These are phyloP conservation scores for Panthera uncia DNA, from an alignment of 2,113 vertebrate species.

Conservation along the genomic window DNA sequence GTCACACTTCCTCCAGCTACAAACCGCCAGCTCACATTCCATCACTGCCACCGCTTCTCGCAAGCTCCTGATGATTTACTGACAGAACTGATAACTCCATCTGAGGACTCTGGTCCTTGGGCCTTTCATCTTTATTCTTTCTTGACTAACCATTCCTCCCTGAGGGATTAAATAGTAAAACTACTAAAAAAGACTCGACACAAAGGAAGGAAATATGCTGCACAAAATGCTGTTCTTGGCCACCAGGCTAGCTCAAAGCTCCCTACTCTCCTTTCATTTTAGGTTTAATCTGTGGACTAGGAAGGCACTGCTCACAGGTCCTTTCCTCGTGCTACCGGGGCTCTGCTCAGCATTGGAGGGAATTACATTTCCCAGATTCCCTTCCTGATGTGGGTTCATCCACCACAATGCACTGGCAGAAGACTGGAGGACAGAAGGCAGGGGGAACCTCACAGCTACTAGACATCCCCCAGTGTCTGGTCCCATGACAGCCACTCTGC, in stretches of 20 bases:
- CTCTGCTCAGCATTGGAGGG: not conserved
- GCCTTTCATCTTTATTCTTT: slow-evolving; percentile 57
- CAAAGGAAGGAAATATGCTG: not conserved
- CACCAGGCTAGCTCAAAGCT: not conserved
- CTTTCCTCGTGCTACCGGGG: not conserved
- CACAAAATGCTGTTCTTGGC: slow-evolving; percentile 1
- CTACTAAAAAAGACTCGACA: not conserved
- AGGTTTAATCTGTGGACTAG: not conserved
- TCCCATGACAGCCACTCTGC: not conserved
- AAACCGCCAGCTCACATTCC: not conserved
- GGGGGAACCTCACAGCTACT: not conserved
- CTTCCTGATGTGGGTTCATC: not conserved
- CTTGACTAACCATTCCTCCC: slow-evolving; percentile 57
- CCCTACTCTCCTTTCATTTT: not conserved
- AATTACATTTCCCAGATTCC: not conserved
- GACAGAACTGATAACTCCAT: slow-evolving; percentile 56
- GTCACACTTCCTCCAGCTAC: accelerated
- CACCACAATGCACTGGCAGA: not conserved
- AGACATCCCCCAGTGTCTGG: not conserved
- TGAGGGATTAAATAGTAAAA: slow-evolving; percentile 6
- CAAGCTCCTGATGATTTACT: not conserved
- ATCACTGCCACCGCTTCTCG: accelerated
- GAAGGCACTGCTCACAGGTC: not conserved
- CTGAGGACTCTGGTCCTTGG: not conserved
- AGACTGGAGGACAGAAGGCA: not conserved